phyloP scores from a whole-genome alignment of 2,888 invertebrate species.

The Gryllus longicercus region DNA sequence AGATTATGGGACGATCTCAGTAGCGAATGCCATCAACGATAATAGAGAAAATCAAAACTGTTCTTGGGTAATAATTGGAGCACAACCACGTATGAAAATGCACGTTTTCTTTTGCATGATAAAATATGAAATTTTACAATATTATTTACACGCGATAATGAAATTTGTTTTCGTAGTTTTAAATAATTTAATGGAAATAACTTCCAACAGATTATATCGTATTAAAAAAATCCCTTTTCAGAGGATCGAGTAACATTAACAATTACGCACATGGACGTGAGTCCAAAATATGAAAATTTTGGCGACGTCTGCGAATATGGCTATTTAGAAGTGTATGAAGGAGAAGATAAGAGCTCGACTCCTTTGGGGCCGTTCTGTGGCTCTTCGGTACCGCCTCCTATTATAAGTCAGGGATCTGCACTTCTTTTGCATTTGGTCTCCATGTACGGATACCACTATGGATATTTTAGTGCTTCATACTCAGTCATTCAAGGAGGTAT shows the following conservation, averaged over 20 bases:
- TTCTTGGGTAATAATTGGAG: slow-evolving; percentile 66
- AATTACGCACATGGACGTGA: slow-evolving; percentile 58
- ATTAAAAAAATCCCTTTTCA: slow-evolving; percentile 41
- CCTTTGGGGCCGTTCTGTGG: slow-evolving; percentile 66
- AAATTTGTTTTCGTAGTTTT: too few species aligned
- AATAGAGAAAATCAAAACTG: slow-evolving; percentile 55
- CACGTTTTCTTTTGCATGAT: too few species aligned
- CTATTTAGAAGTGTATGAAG: slow-evolving; percentile 53
- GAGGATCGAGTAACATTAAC: slow-evolving; percentile 66
- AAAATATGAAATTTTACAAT: too few species aligned
- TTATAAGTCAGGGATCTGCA: slow-evolving; percentile 66
- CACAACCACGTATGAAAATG: slow-evolving; percentile 48
- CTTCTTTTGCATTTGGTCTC: slow-evolving; percentile 40
- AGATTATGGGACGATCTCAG: slow-evolving; percentile 54
- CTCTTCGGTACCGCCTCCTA: slow-evolving; percentile 50
- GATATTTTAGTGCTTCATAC: slow-evolving; percentile 37
- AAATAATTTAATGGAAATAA: too few species aligned
- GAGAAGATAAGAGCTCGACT: slow-evolving; percentile 61
- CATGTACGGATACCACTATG: slow-evolving; percentile 31
- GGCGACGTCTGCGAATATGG: slow-evolving; percentile 36
- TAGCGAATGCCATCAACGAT: slow-evolving; percentile 45
- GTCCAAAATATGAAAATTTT: slow-evolving; percentile 37
- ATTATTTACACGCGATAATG: too few species aligned
- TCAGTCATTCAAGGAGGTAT: slow-evolving; percentile 54
- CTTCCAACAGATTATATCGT: neutral